Evolutionary conservation across 2,113 vertebrate genomes (phyloP), one percentile per base, ranked within the genome.

Genomic region (Turdus rufiventris): DNA sequence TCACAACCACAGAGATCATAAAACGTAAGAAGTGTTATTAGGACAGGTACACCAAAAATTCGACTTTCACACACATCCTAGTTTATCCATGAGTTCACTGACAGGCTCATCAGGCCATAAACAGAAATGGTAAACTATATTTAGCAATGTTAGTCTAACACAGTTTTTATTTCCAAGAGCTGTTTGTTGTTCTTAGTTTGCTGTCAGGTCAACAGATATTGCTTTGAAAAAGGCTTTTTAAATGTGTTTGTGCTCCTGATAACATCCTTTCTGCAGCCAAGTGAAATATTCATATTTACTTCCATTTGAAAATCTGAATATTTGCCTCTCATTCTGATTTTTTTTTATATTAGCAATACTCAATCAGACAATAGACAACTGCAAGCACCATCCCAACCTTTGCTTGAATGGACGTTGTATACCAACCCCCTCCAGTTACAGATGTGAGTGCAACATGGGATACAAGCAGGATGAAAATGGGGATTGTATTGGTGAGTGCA

Each of bases 351-450:
- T 91, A 98, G 98, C 97, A 50, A 97, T 98, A 87, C 96, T 98
- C 60, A 98, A 98, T 92, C 96, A 98, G 90, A 98, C 98, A 48
- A 96, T 95, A 89, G 97, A 98, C 88, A 95, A 96, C 75, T 98
- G 98, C 87, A 97, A 97, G 71, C 96, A 97, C n/a, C 96, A 97
- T 70, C 83, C 96, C 57, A 98, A 97, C 90, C 96, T 98, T 85
- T 98, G 98, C 48, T 92, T 98, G 71, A 98, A 98, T 96, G 98
- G 98, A 51, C 97, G 92, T 34, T 98, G 98, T 60, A 96, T 98
- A 68, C 97, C 98, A 57, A 94, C 97, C 29, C 95, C 95, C 31
- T 96, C 97, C 16, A 97, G 97, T 84, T 98, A 98, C 74, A 95
- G 96, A 20, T 98, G 98, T 86, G 98, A 98, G n/a, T 98, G 98